phyloP scores from a whole-genome alignment of 1,140 invertebrate species.

The Sesamia nonagrioides region DNA sequence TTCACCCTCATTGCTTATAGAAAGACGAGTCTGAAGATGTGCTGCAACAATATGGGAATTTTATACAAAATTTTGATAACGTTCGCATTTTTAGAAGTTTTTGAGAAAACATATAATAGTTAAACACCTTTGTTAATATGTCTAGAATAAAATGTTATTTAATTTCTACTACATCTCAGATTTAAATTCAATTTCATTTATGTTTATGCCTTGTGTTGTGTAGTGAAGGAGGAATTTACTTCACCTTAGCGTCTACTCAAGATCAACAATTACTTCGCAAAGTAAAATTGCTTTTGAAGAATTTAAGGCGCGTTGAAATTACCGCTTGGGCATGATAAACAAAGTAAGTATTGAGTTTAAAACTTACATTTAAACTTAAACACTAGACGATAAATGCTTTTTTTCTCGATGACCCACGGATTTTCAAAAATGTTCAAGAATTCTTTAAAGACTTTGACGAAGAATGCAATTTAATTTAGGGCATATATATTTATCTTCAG shows the following conservation, averaged over 20 bases:
- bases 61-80: background rate
- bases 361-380: background rate
- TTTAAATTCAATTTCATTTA: background rate
- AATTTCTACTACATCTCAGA: no score
- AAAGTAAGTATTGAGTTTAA: background rate
- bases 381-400: no score
- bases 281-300: conserved; percentile 42
- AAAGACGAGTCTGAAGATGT: conserved; percentile 64
- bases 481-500: no score
- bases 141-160: background rate
- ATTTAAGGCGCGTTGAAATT: conserved; percentile 38
- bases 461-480: no score
- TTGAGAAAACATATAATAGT: background rate
- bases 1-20: conserved; percentile 69
- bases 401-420: no score
- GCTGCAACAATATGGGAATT: conserved; percentile 60
- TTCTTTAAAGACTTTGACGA: no score
- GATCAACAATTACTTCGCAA: background rate
- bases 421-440: no score
- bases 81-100: background rate
- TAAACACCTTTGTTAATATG: background rate
- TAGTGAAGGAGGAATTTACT: background rate
- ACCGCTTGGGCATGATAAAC: background rate
- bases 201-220: background rate
- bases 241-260: background rate